A percentile compares a stretch with the other conserved stretches of the same genome.
Conservation (phyloP, 2,888 invertebrate species). For the Drosophila recens region DNA sequence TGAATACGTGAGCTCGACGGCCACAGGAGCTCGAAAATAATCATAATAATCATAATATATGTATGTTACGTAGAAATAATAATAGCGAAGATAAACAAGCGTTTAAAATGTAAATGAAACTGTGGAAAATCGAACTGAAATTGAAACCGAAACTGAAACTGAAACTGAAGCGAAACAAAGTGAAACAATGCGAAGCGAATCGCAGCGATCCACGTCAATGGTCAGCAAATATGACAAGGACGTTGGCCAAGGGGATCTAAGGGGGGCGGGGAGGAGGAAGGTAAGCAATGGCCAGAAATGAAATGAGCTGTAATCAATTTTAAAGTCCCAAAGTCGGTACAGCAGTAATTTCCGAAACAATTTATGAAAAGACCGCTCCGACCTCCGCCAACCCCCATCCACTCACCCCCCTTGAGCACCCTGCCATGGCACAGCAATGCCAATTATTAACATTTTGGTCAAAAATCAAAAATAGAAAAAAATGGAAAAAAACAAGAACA, state of each 20-base stretch:
- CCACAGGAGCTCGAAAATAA: constrained; percentile 6
- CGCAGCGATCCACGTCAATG: constrained; percentile 24
- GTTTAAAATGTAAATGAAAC: constrained; percentile 29
- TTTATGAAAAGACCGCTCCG: constrained; percentile 47
- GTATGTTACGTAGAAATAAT: constrained; percentile 39
- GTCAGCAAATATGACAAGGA: constrained; percentile 17
- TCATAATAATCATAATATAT: constrained; percentile 34
- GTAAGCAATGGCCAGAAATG: constrained; percentile 54
- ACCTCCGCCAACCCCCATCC: background rate
- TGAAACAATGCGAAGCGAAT: background rate
- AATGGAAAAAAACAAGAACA: constrained; percentile 18
- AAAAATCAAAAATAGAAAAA: constrained; percentile 28
- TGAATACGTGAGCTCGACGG: constrained; percentile 26
- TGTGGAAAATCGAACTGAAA: constrained; percentile 9
- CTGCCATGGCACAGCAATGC: constrained; percentile 50
- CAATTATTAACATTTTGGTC: constrained; percentile 72
- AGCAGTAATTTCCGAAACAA: constrained; percentile 71
- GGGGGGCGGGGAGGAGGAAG: constrained; percentile 9
- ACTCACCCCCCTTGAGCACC: background rate
- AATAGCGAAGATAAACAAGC: constrained; percentile 47
- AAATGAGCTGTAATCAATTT: constrained; percentile 79
- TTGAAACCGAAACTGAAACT: constrained; percentile 9
- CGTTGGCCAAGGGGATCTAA: background rate
- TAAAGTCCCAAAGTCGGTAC: constrained; percentile 43
- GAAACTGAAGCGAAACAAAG: background rate